These are phyloP conservation scores for Tethea ocularis DNA, from an alignment of 2,888 invertebrate species.

Conservation along the genomic window DNA sequence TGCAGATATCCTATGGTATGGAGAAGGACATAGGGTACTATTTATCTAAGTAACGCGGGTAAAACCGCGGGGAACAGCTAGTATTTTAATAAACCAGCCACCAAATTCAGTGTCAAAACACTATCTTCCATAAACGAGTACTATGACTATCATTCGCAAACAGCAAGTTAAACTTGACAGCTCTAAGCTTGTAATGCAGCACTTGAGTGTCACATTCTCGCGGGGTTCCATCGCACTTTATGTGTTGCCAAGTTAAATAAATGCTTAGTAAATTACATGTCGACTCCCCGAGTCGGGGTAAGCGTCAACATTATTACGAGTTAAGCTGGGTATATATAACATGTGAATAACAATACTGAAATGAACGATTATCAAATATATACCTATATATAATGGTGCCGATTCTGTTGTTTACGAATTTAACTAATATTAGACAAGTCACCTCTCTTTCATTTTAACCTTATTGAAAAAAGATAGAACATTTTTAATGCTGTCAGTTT, in stretches of 20 bases:
- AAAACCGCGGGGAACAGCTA: neutral
- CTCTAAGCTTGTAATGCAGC: constrained; percentile 1
- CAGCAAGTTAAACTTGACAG: constrained; percentile 7
- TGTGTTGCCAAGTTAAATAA: constrained; percentile 45
- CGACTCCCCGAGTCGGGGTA: constrained; percentile 3
- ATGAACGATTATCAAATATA: no score
- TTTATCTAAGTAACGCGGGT: neutral
- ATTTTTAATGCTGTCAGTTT: no score
- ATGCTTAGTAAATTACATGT: constrained; percentile 48
- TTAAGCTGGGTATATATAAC: neutral
- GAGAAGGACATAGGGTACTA: no score
- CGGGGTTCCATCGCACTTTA: constrained; percentile 25
- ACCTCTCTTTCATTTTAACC: no score
- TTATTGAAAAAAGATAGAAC: no score
- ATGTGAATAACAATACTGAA: neutral
- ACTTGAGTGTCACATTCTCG: constrained; percentile 6
- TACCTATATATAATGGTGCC: no score
- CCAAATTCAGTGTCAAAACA: neutral
- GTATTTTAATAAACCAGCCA: neutral
- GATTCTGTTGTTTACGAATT: no score
- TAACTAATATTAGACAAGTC: no score
- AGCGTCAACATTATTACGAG: constrained; percentile 31
- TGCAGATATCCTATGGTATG: no score
- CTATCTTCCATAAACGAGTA: neutral
- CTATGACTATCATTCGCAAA: neutral